Evolutionary conservation across 2,113 vertebrate species (phyloP), one percentile per base, ranked within the genome.

Genomic region (Pelvicachromis taeniatus): DNA sequence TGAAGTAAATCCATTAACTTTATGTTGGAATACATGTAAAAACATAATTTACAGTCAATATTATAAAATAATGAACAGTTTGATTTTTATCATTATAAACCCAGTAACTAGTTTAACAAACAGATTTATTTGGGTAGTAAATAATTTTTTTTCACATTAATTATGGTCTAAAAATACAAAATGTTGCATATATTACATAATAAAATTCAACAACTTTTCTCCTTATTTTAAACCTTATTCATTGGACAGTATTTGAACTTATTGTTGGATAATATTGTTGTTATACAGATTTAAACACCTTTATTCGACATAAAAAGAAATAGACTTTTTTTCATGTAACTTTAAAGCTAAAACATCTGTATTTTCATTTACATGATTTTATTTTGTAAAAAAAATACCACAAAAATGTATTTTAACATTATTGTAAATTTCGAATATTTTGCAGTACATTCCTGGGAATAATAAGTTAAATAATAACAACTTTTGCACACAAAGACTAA

Each of bases 121-220:
- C 19, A 7, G 59, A 1, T 63, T 63, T 35, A 63, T 63, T 63
- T 63, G 31, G 0, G 0, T 0, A 63, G 59, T 2, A 38, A 38
- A 63, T 21, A 0, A 4, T 21, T 21, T 63, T 29, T 29, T 63
- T 38, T 63, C 2, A 38, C 4, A 13, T 63, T 21, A 8, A 63
- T 63, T 33, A 33, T 7, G 19, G 6, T 2, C 59, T 63, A 11
- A 38, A 63, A 63, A 63, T 38, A 38, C 19, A 38, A 38, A 38
- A 38, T n/a, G 12, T 3, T 38, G 33, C 19, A 63, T 7, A 38
- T 13, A 21, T 13, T 0, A 63, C 10, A 8, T 38, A 63, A 11
- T 63, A 63, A 38, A 63, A 63, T 3, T 63, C 19, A 63, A 3
- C 33, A 63, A 38, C 33, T 63, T n/a, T 63, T 38, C 59, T 63